Conservation (phyloP, 2,113 vertebrate genomes). For the Phyllopteryx taeniolatus region DNA sequence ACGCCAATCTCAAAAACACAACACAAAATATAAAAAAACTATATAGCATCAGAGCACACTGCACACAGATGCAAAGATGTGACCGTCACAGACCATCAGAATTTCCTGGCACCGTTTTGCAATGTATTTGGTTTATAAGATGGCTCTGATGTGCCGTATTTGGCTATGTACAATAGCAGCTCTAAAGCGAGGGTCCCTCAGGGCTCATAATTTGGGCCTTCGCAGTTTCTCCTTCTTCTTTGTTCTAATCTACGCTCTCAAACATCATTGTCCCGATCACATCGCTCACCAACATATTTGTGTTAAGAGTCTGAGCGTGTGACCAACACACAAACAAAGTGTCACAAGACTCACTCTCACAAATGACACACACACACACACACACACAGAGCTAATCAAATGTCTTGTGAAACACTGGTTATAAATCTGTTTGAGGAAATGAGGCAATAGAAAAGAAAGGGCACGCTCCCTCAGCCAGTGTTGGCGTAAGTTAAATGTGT, state of each 20-base stretch:
- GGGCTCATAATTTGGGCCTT: constrained; percentile 34
- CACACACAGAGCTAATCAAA: constrained; percentile 10
- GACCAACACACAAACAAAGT: background rate
- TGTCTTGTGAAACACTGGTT: constrained; percentile 35
- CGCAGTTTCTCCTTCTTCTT: constrained; percentile 34
- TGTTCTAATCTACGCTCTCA: constrained; percentile 42
- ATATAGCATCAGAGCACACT: constrained; percentile 4
- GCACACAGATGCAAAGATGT: constrained; percentile 34
- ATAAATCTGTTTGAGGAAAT: constrained; percentile 47
- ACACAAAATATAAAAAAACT: background rate
- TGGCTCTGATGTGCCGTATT: constrained; percentile 32
- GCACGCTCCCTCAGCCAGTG: background rate
- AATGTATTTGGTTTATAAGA: constrained; percentile 34
- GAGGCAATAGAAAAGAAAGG: constrained; percentile 15
- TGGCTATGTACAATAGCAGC: constrained; percentile 35
- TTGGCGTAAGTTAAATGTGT: constrained; percentile 11
- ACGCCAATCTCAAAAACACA: background rate
- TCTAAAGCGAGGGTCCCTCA: constrained; percentile 39
- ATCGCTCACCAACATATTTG: constrained; percentile 29
- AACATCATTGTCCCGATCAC: constrained; percentile 39
- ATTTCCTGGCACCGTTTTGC: constrained; percentile 39
- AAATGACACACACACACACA: constrained; percentile 3
- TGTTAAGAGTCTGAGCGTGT: constrained; percentile 33
- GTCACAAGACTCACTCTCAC: constrained; percentile 11
- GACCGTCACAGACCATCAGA: constrained; percentile 19